Evolutionary conservation across 2,888 invertebrate genomes (phyloP).

Genomic region (Phengaris alcon): DNA sequence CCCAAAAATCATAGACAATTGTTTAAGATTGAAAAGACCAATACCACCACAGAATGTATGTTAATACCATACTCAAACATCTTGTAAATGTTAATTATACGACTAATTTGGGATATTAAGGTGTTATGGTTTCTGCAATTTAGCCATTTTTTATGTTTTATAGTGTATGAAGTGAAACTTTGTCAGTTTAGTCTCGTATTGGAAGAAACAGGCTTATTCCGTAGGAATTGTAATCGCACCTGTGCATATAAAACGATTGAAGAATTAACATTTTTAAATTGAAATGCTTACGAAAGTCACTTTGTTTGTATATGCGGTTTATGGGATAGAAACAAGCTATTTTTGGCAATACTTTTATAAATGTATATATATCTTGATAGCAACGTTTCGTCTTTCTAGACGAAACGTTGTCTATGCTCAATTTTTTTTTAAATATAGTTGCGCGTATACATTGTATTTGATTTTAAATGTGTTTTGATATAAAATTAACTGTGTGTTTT

Average conservation of each 20-base stretch:
- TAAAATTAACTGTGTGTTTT: background rate
- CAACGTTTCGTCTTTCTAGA: no score
- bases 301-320: background rate
- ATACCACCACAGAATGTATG: background rate
- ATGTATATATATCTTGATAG: background rate
- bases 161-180: slow-evolving; percentile 18
- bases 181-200: slow-evolving; percentile 20
- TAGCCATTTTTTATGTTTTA: slow-evolving; percentile 24
- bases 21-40: slow-evolving; percentile 23
- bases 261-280: background rate
- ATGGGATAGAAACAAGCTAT: background rate
- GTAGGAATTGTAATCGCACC: slow-evolving; percentile 43
- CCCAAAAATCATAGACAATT: slow-evolving; percentile 3
- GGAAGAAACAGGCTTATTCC: slow-evolving; percentile 25
- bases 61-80: slow-evolving; percentile 15
- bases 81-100: slow-evolving; percentile 16
- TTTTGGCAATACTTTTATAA: background rate
- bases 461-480: background rate
- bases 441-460: background rate
- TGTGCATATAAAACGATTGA: slow-evolving; percentile 12
- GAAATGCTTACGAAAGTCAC: background rate
- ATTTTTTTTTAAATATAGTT: background rate
- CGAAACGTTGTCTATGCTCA: background rate
- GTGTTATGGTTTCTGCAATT: slow-evolving; percentile 7
- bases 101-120: slow-evolving; percentile 2